Percentiles rank a stretch among this genome's conserved stretches.
Evolutionary conservation across 2,888 invertebrate genomes (phyloP).

Genomic region (Melanostoma mellinum): DNA sequence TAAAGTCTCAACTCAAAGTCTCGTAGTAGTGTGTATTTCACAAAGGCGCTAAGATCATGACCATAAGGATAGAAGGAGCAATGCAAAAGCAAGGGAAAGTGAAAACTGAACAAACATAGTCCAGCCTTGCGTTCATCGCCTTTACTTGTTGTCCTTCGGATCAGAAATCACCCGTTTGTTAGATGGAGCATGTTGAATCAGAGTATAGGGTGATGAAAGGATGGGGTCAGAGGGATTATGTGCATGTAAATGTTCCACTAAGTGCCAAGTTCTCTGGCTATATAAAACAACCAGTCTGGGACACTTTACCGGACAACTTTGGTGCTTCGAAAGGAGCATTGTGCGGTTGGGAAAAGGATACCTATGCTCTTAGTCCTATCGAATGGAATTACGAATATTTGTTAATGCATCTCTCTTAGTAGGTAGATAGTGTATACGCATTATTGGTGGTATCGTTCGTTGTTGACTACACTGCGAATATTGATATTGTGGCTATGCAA

Average conservation of each 20-base stretch:
- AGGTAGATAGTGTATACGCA: constrained; percentile 31
- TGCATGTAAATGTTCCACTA: constrained; percentile 55
- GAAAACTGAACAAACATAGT: constrained; percentile 67
- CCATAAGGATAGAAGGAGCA: neutral
- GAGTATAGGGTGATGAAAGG: neutral
- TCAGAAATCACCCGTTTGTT: constrained; percentile 46
- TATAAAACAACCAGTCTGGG: constrained; percentile 29
- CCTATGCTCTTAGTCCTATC: constrained; percentile 53
- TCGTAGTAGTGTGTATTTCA: constrained; percentile 40
- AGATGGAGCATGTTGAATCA: neutral
- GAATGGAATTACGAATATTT: constrained; percentile 59
- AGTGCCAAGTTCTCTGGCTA: constrained; percentile 45
- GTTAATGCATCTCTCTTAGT: constrained; percentile 38
- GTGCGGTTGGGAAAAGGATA: constrained; percentile 38
- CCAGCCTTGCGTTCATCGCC: constrained; percentile 56
- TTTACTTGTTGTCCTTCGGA: constrained; percentile 68
- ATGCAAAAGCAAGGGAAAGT: constrained; percentile 41
- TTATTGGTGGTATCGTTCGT: constrained; percentile 63
- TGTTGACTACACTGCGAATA: constrained; percentile 64
- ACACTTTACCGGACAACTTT: constrained; percentile 40
- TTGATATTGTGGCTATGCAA: constrained; percentile 71
- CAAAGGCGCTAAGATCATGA: constrained; percentile 45
- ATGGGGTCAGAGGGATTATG: neutral
- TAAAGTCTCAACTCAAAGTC: constrained; percentile 9
- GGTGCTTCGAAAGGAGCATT: constrained; percentile 17